Evolutionary conservation across 2,113 vertebrate species (phyloP), one percentile per base, ranked within the genome.

Genomic region (Myotis yumanensis): DNA sequence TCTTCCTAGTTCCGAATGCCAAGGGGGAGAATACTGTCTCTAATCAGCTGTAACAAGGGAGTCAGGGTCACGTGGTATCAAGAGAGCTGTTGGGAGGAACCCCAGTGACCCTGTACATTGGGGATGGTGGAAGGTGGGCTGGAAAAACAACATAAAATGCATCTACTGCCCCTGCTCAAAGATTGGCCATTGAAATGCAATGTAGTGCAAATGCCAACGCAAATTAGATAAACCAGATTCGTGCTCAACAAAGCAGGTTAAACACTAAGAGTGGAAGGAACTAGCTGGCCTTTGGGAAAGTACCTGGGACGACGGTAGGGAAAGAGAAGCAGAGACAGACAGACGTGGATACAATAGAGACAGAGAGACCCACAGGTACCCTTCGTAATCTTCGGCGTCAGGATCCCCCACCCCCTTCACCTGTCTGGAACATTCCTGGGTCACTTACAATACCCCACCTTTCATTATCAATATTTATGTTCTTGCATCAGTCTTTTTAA

Each of bases 41-140:
- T 86, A 76, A 85, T 68, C 25, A 40, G 25, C 32, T 40, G 0
- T 43, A 37, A 37, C 28, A 57, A 76, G 79, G 43, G 86, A 57
- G n/a, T 54, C 57, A 62, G 14, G 18, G 23, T 71, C 81, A 52
- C 6, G 3, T 4, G 20, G 51, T 57, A 18, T 75, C 80, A 48
- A 37, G 23, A 18, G 5, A n/a, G n/a, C 43, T n/a, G 0, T 32
- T 83, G 28, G 12, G 80, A 48, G 82, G 23, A 43, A 37, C 5
- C 15, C 1, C 9, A 2, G 0, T 20, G 25, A 59, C 12, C 11
- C 28, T 57, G 0, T 32, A 22, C 40, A 51, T 32, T 68, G 46
- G 15, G 75, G 0, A n/a, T 35, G 11, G 3, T 77, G 82, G 35
- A 30, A 40, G 25, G 51, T 23, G 3, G 77, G 15, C 62, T 52